These are phyloP conservation scores for Cetonia aurata DNA, from an alignment of 2,888 invertebrate genomes.

Conservation along the genomic window DNA sequence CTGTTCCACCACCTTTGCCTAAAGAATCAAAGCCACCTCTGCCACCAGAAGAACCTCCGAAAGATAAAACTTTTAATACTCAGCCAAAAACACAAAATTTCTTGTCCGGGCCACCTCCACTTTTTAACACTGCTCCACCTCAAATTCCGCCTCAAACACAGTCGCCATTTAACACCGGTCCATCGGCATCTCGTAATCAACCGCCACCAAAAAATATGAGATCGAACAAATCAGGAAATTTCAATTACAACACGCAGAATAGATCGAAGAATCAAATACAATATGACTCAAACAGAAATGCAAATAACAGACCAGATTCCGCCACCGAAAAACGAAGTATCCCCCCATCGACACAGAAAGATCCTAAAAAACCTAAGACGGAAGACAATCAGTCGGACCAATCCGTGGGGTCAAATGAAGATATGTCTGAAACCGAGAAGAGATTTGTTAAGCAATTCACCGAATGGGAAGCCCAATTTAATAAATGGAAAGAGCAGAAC, in stretches of 20 bases:
- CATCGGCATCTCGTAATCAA: constrained; percentile 57
- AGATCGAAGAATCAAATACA: constrained; percentile 56
- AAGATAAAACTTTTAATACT: constrained; percentile 30
- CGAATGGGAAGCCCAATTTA: constrained; percentile 93
- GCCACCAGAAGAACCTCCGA: constrained; percentile 62
- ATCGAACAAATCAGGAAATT: constrained; percentile 42
- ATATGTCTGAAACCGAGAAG: constrained; percentile 78
- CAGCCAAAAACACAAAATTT: constrained; percentile 35
- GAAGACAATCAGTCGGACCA: constrained; percentile 31
- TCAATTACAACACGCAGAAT: constrained; percentile 43
- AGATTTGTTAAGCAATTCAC: constrained; percentile 90
- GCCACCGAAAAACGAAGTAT: constrained; percentile 47
- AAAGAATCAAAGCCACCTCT: constrained; percentile 65
- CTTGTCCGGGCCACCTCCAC: constrained; percentile 51
- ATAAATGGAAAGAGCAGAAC: constrained; percentile 92
- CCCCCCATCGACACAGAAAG: constrained; percentile 45
- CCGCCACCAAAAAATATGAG: constrained; percentile 54
- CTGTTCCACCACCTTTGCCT: constrained; percentile 67
- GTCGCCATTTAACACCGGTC: constrained; percentile 50
- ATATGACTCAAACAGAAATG: constrained; percentile 57
- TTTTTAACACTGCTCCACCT: constrained; percentile 51
- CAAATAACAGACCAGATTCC: constrained; percentile 33
- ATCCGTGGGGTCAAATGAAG: constrained; percentile 54
- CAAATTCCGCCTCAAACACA: constrained; percentile 53
- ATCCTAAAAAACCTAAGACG: constrained; percentile 50